Evolutionary conservation across 2,113 vertebrate genomes (phyloP).

Genomic region (Syngnathoides biaculeatus): DNA sequence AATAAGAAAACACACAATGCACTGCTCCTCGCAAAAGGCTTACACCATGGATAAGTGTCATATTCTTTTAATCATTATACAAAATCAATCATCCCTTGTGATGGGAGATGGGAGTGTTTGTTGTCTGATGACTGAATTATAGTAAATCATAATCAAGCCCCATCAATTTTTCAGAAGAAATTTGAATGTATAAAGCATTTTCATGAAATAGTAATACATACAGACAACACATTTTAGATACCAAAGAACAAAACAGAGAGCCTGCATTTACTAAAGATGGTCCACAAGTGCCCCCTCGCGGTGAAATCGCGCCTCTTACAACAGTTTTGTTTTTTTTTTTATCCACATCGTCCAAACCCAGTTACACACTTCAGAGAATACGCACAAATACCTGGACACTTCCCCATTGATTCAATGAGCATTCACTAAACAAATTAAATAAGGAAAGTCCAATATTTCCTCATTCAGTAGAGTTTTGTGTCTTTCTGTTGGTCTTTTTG

Average conservation of each 20-base stretch:
- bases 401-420: constrained; percentile 32
- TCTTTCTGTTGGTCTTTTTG: constrained; percentile 24
- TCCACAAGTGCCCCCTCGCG: constrained; percentile 69
- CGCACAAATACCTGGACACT: constrained; percentile 14
- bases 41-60: not conserved
- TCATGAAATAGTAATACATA: not conserved
- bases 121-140: not conserved
- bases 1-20: not conserved
- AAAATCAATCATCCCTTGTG: not conserved
- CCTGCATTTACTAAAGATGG: not conserved
- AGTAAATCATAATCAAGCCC: not conserved
- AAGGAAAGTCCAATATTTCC: constrained; percentile 35
- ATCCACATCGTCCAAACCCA: not conserved
- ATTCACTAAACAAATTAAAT: constrained; percentile 34
- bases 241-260: not conserved
- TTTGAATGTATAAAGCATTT: not conserved
- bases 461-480: constrained; percentile 28
- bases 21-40: not conserved
- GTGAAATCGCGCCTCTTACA: constrained; percentile 22
- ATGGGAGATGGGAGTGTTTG: not conserved
- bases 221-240: not conserved
- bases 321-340: too few species aligned
- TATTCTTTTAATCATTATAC: not conserved
- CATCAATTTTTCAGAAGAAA: not conserved
- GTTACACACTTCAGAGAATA: constrained; percentile 5